Conservation (phyloP, 2,797 vertebrate genomes). For the Thalassophryne amazonica region DNA sequence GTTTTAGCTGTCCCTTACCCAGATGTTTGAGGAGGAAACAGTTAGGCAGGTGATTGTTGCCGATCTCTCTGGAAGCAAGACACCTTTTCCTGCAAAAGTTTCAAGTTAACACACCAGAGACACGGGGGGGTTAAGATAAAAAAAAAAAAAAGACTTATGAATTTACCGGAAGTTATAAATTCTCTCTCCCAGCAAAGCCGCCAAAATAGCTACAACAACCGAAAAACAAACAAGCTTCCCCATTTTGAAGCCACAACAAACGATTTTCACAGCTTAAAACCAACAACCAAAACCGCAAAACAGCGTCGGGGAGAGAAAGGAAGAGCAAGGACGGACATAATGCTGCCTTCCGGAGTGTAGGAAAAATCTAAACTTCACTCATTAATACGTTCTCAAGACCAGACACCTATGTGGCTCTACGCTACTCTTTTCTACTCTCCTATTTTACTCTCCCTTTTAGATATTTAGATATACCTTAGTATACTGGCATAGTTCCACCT, state of each 20-base stretch:
- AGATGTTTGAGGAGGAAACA: constrained; percentile 59
- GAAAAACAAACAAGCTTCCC: constrained; percentile 40
- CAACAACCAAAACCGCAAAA: too few relatives aligned
- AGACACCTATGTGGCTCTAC: too few relatives aligned
- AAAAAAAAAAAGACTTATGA: neutral
- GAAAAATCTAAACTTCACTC: neutral
- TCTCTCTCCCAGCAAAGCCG: constrained; percentile 59
- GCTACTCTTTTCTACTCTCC: too few relatives aligned
- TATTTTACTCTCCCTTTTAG: too few relatives aligned
- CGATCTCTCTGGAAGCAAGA: constrained; percentile 49
- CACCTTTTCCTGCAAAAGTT: constrained; percentile 39
- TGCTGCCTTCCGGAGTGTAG: constrained; percentile 17
- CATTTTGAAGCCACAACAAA: constrained; percentile 12
- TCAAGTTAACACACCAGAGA: too few relatives aligned
- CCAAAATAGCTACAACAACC: constrained; percentile 33
- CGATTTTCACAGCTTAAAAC: neutral
- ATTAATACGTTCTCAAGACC: neutral
- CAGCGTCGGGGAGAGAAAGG: too few relatives aligned
- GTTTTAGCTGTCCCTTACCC: constrained; percentile 27
- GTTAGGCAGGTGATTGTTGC: constrained; percentile 62
- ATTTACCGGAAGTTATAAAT: constrained; percentile 52
- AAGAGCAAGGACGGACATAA: too few relatives aligned
- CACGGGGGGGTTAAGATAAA: too few relatives aligned
- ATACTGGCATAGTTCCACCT: too few relatives aligned
- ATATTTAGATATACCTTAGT: too few relatives aligned